phyloP scores from a whole-genome alignment of 2,797 vertebrate species.

The Pangasius mekongensis region DNA sequence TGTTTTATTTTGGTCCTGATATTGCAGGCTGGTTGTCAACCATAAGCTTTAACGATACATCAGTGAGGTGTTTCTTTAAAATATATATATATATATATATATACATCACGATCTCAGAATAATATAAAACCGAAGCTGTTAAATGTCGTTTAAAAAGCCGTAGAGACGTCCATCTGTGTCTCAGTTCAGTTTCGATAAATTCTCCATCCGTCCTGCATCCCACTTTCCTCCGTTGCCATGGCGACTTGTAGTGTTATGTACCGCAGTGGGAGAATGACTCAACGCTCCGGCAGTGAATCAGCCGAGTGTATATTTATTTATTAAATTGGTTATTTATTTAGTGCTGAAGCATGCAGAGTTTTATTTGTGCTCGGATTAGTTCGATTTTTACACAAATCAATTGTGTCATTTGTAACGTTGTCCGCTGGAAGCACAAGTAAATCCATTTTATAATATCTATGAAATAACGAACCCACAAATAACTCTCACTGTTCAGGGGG shows the following conservation, averaged over 20 bases:
- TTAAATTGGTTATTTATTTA: slow-evolving; percentile 8
- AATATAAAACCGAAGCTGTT: not conserved
- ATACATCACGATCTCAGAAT: not conserved
- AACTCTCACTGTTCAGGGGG: not conserved
- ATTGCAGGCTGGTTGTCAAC: not conserved
- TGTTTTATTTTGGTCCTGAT: not conserved
- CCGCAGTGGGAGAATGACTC: slow-evolving; percentile 42
- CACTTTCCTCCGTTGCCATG: slow-evolving; percentile 47
- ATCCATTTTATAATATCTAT: not conserved
- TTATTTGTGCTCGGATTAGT: not conserved
- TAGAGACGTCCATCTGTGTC: not conserved
- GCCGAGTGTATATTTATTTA: slow-evolving; percentile 1
- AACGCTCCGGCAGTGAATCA: slow-evolving; percentile 32
- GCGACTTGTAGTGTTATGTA: slow-evolving; percentile 40
- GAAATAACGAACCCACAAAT: not conserved
- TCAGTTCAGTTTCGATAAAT: slow-evolving; percentile 30
- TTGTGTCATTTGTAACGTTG: not conserved
- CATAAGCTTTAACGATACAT: not conserved
- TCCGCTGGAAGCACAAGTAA: not conserved
- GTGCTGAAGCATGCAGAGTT: too few relatives aligned
- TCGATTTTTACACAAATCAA: not conserved
- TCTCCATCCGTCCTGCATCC: slow-evolving; percentile 38
- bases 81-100: too few relatives aligned
- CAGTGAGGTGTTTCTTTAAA: not conserved
- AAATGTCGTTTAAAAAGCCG: not conserved